A percentile compares a stretch with the other conserved stretches of the same genome.
Evolutionary conservation across 1,140 invertebrate species (phyloP).

Genomic region (Pseudomyrmex concolor): DNA sequence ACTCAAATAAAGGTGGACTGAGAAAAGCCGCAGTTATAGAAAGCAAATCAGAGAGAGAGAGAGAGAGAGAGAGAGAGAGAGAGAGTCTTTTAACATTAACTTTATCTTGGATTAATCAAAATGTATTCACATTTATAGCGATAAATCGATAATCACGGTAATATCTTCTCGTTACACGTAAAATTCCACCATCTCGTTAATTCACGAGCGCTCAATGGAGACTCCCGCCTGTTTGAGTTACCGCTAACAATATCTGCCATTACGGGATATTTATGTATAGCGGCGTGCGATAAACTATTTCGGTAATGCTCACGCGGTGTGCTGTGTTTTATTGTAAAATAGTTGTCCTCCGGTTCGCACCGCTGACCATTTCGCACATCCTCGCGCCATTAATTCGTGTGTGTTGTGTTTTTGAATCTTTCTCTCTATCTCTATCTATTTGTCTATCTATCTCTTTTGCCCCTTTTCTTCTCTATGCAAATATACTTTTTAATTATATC

Average conservation of each 20-base stretch:
- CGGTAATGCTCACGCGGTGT: neutral
- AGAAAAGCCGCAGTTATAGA: too few relatives aligned
- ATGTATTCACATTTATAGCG: neutral
- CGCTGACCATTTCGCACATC: constrained; percentile 42
- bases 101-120: neutral
- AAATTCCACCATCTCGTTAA: constrained; percentile 32
- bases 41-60: too few relatives aligned
- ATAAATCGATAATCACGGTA: constrained; percentile 22
- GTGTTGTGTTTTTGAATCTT: constrained; percentile 10
- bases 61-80: too few relatives aligned
- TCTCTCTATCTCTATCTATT: too few relatives aligned
- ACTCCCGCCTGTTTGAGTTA: constrained; percentile 40
- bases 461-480: neutral
- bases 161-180: constrained; percentile 36
- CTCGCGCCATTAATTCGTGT: constrained; percentile 51
- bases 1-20: too few relatives aligned
- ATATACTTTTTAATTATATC: constrained; percentile 53
- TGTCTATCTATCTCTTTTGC: too few relatives aligned
- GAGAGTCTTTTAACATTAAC: neutral
- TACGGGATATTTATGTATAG: constrained; percentile 55
- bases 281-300: constrained; percentile 50
- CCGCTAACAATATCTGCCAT: constrained; percentile 53
- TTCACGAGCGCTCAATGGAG: constrained; percentile 36
- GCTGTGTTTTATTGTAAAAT: constrained; percentile 60
- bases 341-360: constrained; percentile 39